Conservation (phyloP, 2,113 vertebrate genomes). For the Phalacrocorax pelagicus region DNA sequence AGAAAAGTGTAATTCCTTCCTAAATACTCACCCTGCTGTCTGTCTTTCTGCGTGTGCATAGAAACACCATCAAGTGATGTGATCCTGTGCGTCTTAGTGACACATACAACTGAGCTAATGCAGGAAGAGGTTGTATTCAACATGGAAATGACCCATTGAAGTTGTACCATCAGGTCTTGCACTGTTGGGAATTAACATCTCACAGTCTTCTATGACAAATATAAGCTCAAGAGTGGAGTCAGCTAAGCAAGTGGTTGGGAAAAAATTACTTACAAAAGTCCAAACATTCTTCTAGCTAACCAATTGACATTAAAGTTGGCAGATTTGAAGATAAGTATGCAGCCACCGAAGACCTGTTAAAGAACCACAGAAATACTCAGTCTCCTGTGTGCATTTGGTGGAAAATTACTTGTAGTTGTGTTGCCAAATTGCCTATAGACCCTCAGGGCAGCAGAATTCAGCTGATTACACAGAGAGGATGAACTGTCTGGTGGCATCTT, state of each 20-base stretch:
- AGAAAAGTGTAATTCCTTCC: slow-evolving; percentile 40
- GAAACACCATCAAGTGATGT: background rate
- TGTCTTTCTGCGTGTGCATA: background rate
- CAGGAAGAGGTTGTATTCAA: background rate
- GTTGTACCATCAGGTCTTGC: background rate
- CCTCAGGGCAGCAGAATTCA: background rate
- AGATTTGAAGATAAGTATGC: background rate
- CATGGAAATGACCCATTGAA: background rate
- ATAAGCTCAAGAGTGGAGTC: background rate
- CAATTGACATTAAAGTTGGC: background rate
- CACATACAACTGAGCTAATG: background rate
- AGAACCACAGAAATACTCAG: background rate
- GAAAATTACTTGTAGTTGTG: background rate
- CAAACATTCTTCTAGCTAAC: background rate
- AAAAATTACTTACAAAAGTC: background rate
- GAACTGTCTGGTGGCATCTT: background rate
- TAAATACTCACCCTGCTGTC: slow-evolving; percentile 3
- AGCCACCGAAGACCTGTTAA: background rate
- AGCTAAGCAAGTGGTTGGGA: background rate
- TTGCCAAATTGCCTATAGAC: background rate
- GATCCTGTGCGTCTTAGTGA: background rate
- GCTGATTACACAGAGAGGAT: background rate
- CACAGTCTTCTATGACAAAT: background rate
- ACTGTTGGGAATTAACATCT: background rate
- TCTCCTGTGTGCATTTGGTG: background rate